Evolutionary conservation across 2,797 vertebrate species (phyloP).

Genomic region (Falco cherrug): DNA sequence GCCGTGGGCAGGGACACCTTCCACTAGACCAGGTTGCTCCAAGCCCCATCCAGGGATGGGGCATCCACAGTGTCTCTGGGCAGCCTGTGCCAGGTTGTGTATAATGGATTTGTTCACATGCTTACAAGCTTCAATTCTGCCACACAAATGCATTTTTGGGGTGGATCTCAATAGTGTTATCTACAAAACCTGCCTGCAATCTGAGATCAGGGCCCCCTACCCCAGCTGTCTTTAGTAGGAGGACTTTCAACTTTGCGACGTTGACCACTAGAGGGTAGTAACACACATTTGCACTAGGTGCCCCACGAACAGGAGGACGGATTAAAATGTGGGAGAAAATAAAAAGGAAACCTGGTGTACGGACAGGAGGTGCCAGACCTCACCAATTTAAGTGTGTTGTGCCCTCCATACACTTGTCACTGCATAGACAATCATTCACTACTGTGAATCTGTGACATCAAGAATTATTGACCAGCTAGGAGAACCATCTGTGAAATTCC

Average conservation of each 20-base stretch:
- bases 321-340: accelerated
- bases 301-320: background rate
- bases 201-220: background rate
- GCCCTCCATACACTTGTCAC: background rate
- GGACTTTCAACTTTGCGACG: background rate
- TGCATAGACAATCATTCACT: background rate
- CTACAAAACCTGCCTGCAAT: background rate
- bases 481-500: background rate
- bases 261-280: conserved; percentile 33
- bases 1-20: too few species aligned
- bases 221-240: accelerated
- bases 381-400: background rate
- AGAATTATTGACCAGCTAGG: background rate
- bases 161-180: background rate
- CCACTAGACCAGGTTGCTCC: too few species aligned
- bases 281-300: background rate
- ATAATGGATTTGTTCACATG: background rate
- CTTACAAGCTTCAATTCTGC: background rate
- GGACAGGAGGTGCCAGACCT: background rate
- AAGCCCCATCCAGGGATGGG: too few species aligned
- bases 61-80: too few species aligned
- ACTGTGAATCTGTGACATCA: background rate
- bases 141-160: background rate
- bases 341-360: background rate
- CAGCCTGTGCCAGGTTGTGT: too few species aligned